Evolutionary conservation across 2,113 vertebrate genomes (phyloP).

Genomic region (Catharus fuscescens): DNA sequence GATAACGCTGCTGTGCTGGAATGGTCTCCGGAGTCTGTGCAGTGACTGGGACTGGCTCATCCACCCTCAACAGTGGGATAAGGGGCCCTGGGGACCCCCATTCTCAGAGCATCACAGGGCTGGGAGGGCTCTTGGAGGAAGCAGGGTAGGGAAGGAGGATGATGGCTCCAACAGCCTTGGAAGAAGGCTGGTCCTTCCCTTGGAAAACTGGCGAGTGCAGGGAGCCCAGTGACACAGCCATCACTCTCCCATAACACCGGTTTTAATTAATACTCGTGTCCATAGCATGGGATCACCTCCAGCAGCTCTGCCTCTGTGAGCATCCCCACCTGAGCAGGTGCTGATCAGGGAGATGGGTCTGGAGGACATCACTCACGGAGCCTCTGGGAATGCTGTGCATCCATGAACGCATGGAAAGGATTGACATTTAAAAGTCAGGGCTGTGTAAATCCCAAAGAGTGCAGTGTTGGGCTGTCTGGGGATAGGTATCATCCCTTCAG

Average conservation of each 20-base stretch:
- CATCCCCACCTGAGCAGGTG: not conserved
- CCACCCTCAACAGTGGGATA: rapidly evolving
- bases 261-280: rapidly evolving
- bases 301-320: not conserved
- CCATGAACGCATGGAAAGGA: rapidly evolving
- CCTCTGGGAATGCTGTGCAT: not conserved
- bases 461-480: not conserved
- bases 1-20: not conserved
- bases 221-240: not conserved
- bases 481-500: rapidly evolving
- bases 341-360: rapidly evolving
- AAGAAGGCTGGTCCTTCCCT: not conserved
- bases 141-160: not conserved
- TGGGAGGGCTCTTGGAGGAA: not conserved
- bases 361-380: rapidly evolving
- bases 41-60: not conserved
- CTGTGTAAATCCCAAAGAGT: not conserved
- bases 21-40: too few species aligned
- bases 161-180: not conserved
- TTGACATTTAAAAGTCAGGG: not conserved
- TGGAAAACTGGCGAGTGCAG: not conserved
- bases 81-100: not conserved
- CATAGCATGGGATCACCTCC: not conserved
- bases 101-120: not conserved
- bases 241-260: rapidly evolving